Base-by-base conservation (phyloP, 2,797 vertebrate genomes). In the Melanotaenia pygmaea region DNA sequence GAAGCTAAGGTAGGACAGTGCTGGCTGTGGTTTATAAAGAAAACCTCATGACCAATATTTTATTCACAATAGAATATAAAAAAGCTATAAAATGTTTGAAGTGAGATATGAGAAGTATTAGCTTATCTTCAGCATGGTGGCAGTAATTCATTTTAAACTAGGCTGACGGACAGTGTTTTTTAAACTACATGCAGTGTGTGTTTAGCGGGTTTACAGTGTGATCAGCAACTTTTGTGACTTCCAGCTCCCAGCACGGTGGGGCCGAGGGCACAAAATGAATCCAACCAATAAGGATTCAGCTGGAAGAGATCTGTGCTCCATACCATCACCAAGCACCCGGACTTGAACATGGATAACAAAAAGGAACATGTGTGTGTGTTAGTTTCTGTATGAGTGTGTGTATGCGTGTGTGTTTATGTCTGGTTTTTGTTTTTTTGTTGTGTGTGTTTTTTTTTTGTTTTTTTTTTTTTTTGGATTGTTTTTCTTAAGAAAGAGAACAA, bases 321-420 rank as follows among this genome's bases (percentile, higher is more conserved):
- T 53, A 78, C 78, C 81, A 66, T 83, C 83, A 89, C 76, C 81
- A 87, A 88, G 74, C 80, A 90, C 81, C 84, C 53, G 65, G 86
- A 93, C 91, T 88, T 86, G 83, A 89, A 93, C 84, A 86, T 72
- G 86, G 91, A 92, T 90, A 80, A 89, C 86, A 91, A 94, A 50
- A 94, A 92, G 90, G 91, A 93, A 92, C 83, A 20, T 67, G 71
- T 77, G 78, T 87, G 69, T 40, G 70, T 72, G 70, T 71, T 13
- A 65, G 56, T 30, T 2, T 75, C 18, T 64, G 13, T 57, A 45
- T 26, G 51, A 30, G 34, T 11, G n/a, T 40, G 59, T 34, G 35
- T 34, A 30, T 59, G 30, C 51, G 4, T 63, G 51, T 70, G 34
- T 53, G 9, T 64, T 40, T 47, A 11, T 62, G 62, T 75, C 11